Evolutionary conservation across 2,888 invertebrate species (phyloP), one percentile per base, ranked within the genome.

Genomic region (Cheilosia grossa): DNA sequence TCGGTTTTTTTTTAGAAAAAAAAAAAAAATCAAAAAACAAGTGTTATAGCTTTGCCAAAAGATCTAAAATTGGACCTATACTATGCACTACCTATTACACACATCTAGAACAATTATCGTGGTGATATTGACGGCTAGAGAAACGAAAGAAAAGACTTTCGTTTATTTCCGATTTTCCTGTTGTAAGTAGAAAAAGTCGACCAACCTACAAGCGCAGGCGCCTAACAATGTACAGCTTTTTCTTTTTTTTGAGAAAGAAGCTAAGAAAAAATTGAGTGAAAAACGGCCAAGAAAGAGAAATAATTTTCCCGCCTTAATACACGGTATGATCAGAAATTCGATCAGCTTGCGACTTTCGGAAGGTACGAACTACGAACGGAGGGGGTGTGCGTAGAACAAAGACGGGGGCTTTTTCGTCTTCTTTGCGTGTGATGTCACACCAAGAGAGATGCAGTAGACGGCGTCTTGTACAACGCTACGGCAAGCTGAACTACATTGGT

Each of bases 251-350:
- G 1, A 66, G 24, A 70, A 66, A 59, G 56, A 74, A 47, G 51
- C 53, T 42, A 58, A 19, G 56, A 67, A 77, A 61, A 49, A 47
- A 74, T 24, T 9, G 44, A 40, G 49, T 15, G 37, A 15, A 24
- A 49, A 58, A 30, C 63, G 40, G 53, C 54, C 54, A 74, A 59
- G 64, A 72, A 30, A 77, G 78, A 78, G 47, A 54, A 9, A 64
- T 17, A 9, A 37, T 67, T 85, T 83, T 85, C 85, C 81, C 85
- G 85, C 85, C 81, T 72, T 85, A 64, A 70, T 64, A 49, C 66
- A 66, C 59, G 66, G 61, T 51, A 72, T 75, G 75, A 64, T 81
- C 75, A 70, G 85, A 85, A 85, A 85, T 85, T 85, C 80, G 85
- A 85, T 85, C 75, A 72, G 54, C 61, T 80, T 85, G 85, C 44